Evolutionary conservation across 2,113 vertebrate species (phyloP).

Genomic region (Saccopteryx bilineata): DNA sequence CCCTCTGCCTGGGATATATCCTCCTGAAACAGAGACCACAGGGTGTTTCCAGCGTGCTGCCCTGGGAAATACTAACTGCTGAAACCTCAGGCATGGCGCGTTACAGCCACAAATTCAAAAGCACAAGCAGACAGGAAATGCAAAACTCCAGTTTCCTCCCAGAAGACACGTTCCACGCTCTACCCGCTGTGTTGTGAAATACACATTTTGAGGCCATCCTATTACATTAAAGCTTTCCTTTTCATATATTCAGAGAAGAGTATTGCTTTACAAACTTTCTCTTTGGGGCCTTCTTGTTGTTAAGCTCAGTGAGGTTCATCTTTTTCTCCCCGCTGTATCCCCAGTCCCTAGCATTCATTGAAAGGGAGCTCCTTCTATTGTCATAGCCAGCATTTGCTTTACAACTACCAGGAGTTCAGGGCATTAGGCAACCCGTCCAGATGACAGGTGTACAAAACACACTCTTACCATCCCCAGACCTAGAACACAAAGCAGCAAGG

Average conservation of each 20-base stretch:
- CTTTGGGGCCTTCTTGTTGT: neutral
- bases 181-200: constrained; percentile 18
- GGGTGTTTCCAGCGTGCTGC: constrained; percentile 29
- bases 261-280: neutral
- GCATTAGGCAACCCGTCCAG: neutral
- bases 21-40: constrained; percentile 21
- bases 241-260: neutral
- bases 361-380: neutral
- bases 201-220: constrained; percentile 31
- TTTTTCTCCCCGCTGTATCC: neutral
- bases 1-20: neutral
- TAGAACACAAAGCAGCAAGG: neutral
- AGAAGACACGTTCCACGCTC: constrained; percentile 28
- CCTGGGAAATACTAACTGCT: constrained; percentile 57
- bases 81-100: constrained; percentile 40
- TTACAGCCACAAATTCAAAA: constrained; percentile 62
- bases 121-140: constrained; percentile 71
- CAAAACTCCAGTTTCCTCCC: constrained; percentile 68
- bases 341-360: neutral
- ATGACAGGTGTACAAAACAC: neutral
- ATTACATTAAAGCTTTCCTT: constrained; percentile 17
- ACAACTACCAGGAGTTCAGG: neutral
- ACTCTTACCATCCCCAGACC: neutral
- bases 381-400: neutral
- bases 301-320: neutral